A percentile compares a stretch with the other conserved stretches of the same genome.
Evolutionary conservation across 1,140 invertebrate species (phyloP).

Genomic region (Adoxophyes honmai): DNA sequence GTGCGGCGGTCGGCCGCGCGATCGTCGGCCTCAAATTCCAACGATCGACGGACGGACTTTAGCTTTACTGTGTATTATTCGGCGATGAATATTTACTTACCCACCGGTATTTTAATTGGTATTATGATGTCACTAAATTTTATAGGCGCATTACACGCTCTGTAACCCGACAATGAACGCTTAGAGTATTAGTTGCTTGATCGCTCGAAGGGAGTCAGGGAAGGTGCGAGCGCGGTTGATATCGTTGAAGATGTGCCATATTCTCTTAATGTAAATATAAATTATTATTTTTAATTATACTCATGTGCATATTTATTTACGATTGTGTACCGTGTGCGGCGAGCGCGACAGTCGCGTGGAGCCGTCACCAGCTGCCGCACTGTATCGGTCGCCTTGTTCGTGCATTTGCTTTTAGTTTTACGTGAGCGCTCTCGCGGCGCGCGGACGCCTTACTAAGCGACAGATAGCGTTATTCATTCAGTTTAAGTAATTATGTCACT

Average conservation of each 20-base stretch:
- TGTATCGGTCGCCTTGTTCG: slow-evolving; percentile 49
- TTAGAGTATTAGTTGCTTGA: slow-evolving; percentile 26
- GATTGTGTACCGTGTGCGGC: slow-evolving; percentile 48
- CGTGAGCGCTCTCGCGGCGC: slow-evolving; percentile 33
- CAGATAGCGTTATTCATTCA: slow-evolving; percentile 6
- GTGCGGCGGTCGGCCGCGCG: slow-evolving; percentile 44
- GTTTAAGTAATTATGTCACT: slow-evolving; percentile 10
- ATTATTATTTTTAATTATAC: slow-evolving; percentile 68
- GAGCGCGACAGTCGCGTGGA: slow-evolving; percentile 40
- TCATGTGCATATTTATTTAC: slow-evolving; percentile 72
- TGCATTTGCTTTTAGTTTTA: slow-evolving; percentile 72
- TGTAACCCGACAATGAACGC: slow-evolving; percentile 32
- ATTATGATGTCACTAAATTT: slow-evolving; percentile 61
- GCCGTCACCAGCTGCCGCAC: slow-evolving; percentile 57
- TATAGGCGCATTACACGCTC: slow-evolving; percentile 41
- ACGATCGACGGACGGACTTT: slow-evolving; percentile 27
- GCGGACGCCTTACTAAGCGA: slow-evolving; percentile 1
- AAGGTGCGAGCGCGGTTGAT: slow-evolving; percentile 54
- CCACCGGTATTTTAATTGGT: slow-evolving; percentile 77
- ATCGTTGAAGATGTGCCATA: slow-evolving; percentile 70
- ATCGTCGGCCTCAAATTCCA: slow-evolving; percentile 31
- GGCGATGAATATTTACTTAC: slow-evolving; percentile 64
- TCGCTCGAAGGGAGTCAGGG: slow-evolving; percentile 21
- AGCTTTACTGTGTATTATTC: slow-evolving; percentile 44
- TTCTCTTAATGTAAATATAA: slow-evolving; percentile 76